A percentile compares a stretch with the other conserved stretches of the same genome.
phyloP scores from a whole-genome alignment of 2,888 invertebrate genomes.

The Cheilosia soror region DNA sequence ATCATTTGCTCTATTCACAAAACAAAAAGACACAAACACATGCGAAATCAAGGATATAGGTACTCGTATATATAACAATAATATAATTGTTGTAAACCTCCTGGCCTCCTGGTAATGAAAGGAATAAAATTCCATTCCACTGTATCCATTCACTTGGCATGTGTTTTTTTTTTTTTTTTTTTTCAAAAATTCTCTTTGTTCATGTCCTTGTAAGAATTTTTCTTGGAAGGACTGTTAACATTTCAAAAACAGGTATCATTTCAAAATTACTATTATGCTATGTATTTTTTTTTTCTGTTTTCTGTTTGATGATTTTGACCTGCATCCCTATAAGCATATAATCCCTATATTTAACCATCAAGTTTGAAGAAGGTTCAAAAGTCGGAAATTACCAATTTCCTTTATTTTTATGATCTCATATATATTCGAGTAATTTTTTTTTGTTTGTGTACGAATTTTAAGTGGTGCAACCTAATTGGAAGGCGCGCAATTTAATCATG shows the following conservation, averaged over 20 bases:
- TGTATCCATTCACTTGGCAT: not conserved
- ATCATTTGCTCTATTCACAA: too few species aligned
- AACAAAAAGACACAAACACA: too few species aligned
- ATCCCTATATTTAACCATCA: slow-evolving; percentile 14
- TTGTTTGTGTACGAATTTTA: too few species aligned
- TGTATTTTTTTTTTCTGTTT: not conserved
- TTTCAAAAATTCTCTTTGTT: not conserved
- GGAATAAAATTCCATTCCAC: not conserved
- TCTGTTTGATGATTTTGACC: slow-evolving; percentile 4
- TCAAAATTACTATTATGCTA: not conserved
- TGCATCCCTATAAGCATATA: slow-evolving; percentile 10
- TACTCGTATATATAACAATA: too few species aligned
- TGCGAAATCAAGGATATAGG: too few species aligned
- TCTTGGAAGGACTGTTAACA: slow-evolving; percentile 21
- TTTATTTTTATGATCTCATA: not conserved
- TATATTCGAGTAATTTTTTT: not conserved
- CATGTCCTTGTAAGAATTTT: not conserved
- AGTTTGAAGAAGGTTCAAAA: slow-evolving; percentile 31
- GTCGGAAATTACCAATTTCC: slow-evolving; percentile 21
- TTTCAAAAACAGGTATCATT: slow-evolving; percentile 22
- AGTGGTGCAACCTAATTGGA: slow-evolving; percentile 10
- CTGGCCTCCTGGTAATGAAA: slow-evolving; percentile 1
- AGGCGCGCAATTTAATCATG: not conserved
- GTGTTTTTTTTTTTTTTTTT: not conserved
- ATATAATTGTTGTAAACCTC: not conserved